Evolutionary conservation across 2,888 invertebrate species (phyloP).

Genomic region (Drosophila niveifrons): DNA sequence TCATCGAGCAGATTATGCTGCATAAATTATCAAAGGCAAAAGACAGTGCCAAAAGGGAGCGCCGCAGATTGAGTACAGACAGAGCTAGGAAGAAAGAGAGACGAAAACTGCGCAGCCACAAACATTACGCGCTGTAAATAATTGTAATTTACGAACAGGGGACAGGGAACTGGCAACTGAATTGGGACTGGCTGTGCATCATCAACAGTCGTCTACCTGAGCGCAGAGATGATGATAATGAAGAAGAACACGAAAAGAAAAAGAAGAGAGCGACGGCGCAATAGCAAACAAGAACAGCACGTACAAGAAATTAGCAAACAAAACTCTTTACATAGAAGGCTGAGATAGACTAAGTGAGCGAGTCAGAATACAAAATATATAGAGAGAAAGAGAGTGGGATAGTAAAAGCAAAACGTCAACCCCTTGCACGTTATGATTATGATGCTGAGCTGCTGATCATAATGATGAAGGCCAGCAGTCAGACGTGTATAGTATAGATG

Average conservation of each 20-base stretch:
- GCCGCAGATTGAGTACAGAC: constrained; percentile 31
- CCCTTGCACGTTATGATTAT: constrained; percentile 60
- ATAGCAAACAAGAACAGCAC: constrained; percentile 73
- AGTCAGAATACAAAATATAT: neutral
- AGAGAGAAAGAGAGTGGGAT: constrained; percentile 5
- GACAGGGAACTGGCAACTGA: constrained; percentile 37
- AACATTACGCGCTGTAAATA: constrained; percentile 70
- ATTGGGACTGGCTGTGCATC: constrained; percentile 36
- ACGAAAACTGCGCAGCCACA: constrained; percentile 33
- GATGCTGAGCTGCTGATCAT: constrained; percentile 70
- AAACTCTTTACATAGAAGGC: constrained; percentile 33
- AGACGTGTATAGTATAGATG: constrained; percentile 34
- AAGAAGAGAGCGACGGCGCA: constrained; percentile 32
- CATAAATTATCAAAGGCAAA: constrained; percentile 78
- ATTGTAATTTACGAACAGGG: constrained; percentile 73
- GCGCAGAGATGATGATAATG: constrained; percentile 50
- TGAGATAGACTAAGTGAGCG: neutral
- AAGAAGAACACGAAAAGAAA: constrained; percentile 20
- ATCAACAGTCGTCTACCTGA: constrained; percentile 62
- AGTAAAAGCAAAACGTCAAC: constrained; percentile 71
- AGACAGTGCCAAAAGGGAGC: constrained; percentile 70
- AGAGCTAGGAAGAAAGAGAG: neutral
- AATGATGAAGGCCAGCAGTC: constrained; percentile 69
- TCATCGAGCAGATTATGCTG: constrained; percentile 76
- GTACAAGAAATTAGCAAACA: constrained; percentile 81